These are phyloP conservation scores for Lobophora halterata DNA, from an alignment of 2,888 invertebrate species.

Conservation along the genomic window DNA sequence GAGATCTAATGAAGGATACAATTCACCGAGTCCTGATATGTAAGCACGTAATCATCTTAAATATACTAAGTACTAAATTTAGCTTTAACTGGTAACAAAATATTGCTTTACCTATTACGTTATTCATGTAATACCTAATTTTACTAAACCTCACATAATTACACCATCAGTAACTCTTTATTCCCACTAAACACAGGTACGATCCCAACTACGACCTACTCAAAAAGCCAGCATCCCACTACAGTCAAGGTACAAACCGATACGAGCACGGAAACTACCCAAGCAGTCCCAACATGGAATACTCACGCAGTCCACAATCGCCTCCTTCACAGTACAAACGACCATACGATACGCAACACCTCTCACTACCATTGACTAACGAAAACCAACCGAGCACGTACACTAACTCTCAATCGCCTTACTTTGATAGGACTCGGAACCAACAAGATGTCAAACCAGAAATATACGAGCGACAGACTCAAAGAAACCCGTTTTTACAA, in stretches of 20 bases:
- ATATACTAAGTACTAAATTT: not conserved
- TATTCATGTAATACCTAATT: no score
- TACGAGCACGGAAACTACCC: constrained; percentile 66
- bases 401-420: constrained; percentile 74
- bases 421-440: constrained; percentile 70
- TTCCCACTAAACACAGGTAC: constrained; percentile 58
- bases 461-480: constrained; percentile 59
- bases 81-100: not conserved
- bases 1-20: constrained; percentile 88
- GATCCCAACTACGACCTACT: constrained; percentile 78
- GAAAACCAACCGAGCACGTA: constrained; percentile 69
- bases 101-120: no score
- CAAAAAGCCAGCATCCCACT: constrained; percentile 77
- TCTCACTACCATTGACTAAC: constrained; percentile 70
- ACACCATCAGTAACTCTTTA: constrained; percentile 14
- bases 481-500: constrained; percentile 66
- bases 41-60: constrained; percentile 54
- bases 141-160: not conserved
- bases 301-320: constrained; percentile 74
- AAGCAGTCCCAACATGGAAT: constrained; percentile 69
- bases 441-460: constrained; percentile 56
- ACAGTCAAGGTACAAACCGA: constrained; percentile 69
- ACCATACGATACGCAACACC: constrained; percentile 69
- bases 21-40: constrained; percentile 87
- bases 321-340: constrained; percentile 65